These are phyloP conservation scores for Falco rusticolus DNA, from an alignment of 2,797 vertebrate genomes.

Conservation along the genomic window DNA sequence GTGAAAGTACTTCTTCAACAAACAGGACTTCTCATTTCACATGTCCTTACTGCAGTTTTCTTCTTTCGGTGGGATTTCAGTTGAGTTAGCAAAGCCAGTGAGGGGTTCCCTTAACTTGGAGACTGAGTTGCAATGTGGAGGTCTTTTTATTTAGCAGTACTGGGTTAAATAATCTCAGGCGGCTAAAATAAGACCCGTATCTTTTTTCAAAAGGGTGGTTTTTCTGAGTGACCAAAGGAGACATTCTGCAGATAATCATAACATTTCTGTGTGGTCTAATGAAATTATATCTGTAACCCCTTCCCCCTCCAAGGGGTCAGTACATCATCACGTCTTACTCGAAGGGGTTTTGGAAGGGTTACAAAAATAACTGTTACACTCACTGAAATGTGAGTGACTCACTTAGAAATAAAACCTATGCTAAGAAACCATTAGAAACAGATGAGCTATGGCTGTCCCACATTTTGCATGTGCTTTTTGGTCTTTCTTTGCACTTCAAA, in stretches of 20 bases:
- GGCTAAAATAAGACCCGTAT: neutral
- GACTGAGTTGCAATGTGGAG: neutral
- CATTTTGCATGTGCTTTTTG: constrained; percentile 32
- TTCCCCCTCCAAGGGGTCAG: neutral
- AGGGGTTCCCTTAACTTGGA: neutral
- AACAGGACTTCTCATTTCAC: neutral
- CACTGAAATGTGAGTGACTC: neutral
- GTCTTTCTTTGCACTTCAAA: constrained; percentile 49
- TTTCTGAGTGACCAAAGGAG: neutral
- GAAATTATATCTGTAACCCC: neutral
- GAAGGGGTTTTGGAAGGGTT: constrained; percentile 17
- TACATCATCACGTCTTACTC: neutral
- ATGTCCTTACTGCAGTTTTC: neutral
- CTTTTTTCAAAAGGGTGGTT: neutral
- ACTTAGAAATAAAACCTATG: constrained; percentile 24
- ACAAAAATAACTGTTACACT: neutral
- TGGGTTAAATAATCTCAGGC: constrained; percentile 14
- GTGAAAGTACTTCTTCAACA: neutral
- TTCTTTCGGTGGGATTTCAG: neutral
- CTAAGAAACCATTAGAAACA: neutral
- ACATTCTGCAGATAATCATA: constrained; percentile 4
- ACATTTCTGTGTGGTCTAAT: neutral
- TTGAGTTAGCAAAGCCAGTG: neutral
- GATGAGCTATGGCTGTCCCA: constrained; percentile 14
- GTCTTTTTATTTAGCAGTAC: neutral